Evolutionary conservation across 2,888 invertebrate genomes (phyloP), one percentile per base, ranked within the genome.

Genomic region (Leptopterna dolabrata): DNA sequence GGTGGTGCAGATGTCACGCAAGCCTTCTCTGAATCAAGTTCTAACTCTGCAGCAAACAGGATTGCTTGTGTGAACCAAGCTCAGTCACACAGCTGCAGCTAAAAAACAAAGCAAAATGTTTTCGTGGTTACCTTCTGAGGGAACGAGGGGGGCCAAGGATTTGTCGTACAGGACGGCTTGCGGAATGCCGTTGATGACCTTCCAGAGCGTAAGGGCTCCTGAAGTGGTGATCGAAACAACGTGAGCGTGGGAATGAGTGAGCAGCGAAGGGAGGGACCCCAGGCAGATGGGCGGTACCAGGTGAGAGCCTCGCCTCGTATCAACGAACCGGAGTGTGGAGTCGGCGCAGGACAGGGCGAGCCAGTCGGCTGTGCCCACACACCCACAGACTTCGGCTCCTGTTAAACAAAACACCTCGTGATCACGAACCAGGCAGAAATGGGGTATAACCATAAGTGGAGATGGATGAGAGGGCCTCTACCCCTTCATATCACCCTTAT

Each of bases 291-390:
- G 93, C 0, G 94, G 94, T 51, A 93, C 91, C 0, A 93, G 90
- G 89, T 93, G 92, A 0, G 91, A 91, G 0, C 93, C 93, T 9
- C 92, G 92, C 83, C 91, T 91, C 16, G 94, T 93, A 47, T 93
- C 92, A 91, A 95, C 94, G 47, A 94, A 93, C 91, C 95, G 95
- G 90, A 96, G 92, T 76, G 94, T 93, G 76, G 94, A 93, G 92
- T 96, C 96, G 88, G 94, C 94, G 92, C 96, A 95, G 89, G 94
- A 93, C 81, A 94, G 94, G 90, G 94, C 93, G 80, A 94, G 93
- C 90, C 94, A 93, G 89, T 93, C 93, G 88, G 93, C 92, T 91
- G 94, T 94, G 89, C 94, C 94, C 88, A 94, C 93, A 41, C 94
- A 92, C 89, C 94, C 94, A 90, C 93, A 92, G 90, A 95, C 94